Percentiles rank a stretch among this genome's conserved stretches.
phyloP scores from a whole-genome alignment of 2,888 invertebrate genomes.

The Eristalis tenax region DNA sequence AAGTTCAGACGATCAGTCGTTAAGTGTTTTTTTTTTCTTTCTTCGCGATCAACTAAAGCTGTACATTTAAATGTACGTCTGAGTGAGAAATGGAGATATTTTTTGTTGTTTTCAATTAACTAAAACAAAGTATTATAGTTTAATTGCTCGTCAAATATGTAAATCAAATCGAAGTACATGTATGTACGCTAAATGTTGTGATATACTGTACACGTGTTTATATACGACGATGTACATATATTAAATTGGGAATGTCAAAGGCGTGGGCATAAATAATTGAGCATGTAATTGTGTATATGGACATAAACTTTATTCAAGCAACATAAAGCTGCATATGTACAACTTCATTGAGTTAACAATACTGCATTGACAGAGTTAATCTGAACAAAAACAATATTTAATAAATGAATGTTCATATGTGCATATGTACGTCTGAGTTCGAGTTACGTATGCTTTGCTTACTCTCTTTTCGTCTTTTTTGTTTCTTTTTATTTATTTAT shows the following conservation, averaged over 20 bases:
- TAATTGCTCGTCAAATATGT: not conserved
- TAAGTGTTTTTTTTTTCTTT: not conserved
- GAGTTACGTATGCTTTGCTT: not conserved
- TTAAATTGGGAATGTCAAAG: constrained; percentile 1
- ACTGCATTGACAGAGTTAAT: not conserved
- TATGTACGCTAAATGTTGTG: not conserved
- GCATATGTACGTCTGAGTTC: not conserved
- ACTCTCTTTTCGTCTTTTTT: not conserved
- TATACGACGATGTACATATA: not conserved
- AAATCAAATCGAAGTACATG: not conserved
- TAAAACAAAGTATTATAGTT: not conserved
- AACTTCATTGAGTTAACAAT: not conserved
- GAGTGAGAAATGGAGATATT: not conserved
- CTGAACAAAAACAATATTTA: not conserved
- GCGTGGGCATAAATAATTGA: constrained; percentile 1
- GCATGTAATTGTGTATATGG: not conserved
- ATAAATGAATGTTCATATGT: not conserved
- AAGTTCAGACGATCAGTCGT: too few relatives aligned
- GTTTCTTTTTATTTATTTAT: not conserved
- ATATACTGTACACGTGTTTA: constrained; percentile 1
- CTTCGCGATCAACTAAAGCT: not conserved
- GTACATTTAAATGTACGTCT: not conserved
- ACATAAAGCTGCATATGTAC: not conserved
- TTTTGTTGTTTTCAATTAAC: not conserved
- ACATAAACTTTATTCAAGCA: not conserved